phyloP scores from a whole-genome alignment of 2,888 invertebrate species.

The Brachyopa scutellaris region DNA sequence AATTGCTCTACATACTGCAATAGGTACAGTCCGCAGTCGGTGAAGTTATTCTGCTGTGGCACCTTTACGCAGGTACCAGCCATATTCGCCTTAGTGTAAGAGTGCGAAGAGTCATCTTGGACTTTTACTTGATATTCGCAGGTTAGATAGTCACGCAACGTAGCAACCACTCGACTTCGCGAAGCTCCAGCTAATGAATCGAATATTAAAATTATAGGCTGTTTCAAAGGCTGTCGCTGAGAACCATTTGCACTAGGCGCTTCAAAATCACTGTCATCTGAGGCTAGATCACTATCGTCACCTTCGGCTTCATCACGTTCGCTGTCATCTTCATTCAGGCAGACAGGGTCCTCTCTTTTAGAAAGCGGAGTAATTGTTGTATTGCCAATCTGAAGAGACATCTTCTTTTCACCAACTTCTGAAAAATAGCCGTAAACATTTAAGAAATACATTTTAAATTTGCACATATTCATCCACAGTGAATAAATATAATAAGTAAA shows the following conservation, averaged over 20 bases:
- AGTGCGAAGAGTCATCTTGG: slow-evolving; percentile 83
- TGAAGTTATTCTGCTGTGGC: slow-evolving; percentile 98
- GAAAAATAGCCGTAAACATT: too few species aligned
- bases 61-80: slow-evolving; percentile 94
- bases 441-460: too few species aligned
- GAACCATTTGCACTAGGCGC: slow-evolving; percentile 74
- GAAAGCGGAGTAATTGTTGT: slow-evolving; percentile 85
- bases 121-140: slow-evolving; percentile 92
- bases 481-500: too few species aligned
- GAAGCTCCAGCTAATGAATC: slow-evolving; percentile 94
- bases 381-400: slow-evolving; percentile 86
- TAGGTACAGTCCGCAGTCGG: slow-evolving; percentile 97
- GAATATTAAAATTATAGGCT: slow-evolving; percentile 95
- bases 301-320: slow-evolving; percentile 91
- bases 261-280: slow-evolving; percentile 81
- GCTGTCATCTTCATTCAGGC: slow-evolving; percentile 88
- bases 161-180: slow-evolving; percentile 92
- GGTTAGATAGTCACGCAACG: slow-evolving; percentile 94
- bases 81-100: slow-evolving; percentile 91
- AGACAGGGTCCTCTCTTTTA: slow-evolving; percentile 84
- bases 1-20: slow-evolving; percentile 98
- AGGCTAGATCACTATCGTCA: slow-evolving; percentile 88
- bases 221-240: slow-evolving; percentile 77
- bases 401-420: slow-evolving; percentile 81
- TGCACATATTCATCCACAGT: too few species aligned